phyloP scores from a whole-genome alignment of 2,113 vertebrate genomes.

The Brachyhypopomus gauderio region DNA sequence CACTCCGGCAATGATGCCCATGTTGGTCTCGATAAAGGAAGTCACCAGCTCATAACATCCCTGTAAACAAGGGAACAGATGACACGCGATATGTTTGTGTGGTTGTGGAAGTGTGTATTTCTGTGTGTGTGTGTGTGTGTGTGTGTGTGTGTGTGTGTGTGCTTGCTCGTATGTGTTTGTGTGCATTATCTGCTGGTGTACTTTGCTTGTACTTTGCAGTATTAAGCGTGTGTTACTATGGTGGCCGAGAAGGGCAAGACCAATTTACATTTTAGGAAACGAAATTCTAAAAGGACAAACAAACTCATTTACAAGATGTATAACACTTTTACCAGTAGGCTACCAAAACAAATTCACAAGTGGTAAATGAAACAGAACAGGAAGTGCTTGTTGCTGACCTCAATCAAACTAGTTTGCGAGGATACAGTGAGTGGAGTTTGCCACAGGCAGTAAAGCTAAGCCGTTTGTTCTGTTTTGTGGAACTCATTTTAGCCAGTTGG shows the following conservation, averaged over 20 bases:
- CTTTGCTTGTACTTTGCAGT: conserved; percentile 83
- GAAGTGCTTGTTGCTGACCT: too few species aligned
- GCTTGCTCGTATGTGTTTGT: background rate
- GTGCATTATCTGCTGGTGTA: conserved; percentile 85
- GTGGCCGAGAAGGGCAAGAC: conserved; percentile 74
- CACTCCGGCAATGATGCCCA: conserved; percentile 96
- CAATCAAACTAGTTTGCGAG: too few species aligned
- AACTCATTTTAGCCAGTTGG: too few species aligned
- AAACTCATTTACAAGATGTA: too few species aligned
- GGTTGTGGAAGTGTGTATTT: conserved; percentile 7
- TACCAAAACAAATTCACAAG: too few species aligned
- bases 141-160: conserved; percentile 5
- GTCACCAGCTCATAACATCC: conserved; percentile 96
- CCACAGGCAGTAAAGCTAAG: too few species aligned
- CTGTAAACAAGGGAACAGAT: conserved; percentile 70
- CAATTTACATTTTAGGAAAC: too few species aligned
- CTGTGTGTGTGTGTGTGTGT: background rate
- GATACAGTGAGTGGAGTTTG: too few species aligned
- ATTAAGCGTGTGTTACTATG: conserved; percentile 87
- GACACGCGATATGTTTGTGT: conserved; percentile 46
- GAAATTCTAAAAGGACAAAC: conserved; percentile 74
- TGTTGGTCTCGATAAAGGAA: conserved; percentile 93
- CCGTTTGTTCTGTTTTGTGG: too few species aligned
- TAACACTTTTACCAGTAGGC: too few species aligned
- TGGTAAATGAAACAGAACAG: too few species aligned